Evolutionary conservation across 2,888 invertebrate genomes (phyloP).

Genomic region (Pollenia labialis): DNA sequence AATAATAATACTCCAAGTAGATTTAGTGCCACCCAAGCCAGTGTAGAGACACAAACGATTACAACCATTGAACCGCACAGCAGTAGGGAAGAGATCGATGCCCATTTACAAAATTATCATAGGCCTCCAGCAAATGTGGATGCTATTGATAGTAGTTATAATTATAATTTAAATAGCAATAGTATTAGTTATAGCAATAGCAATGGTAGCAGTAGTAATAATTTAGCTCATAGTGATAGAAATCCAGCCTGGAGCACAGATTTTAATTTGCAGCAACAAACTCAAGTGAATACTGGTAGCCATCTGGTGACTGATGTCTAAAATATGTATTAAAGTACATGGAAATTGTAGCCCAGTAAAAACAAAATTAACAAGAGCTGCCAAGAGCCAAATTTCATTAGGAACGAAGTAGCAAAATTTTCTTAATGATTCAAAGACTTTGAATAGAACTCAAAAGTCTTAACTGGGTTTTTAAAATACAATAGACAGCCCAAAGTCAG

Average conservation of each 20-base stretch:
- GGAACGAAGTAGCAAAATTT: neutral
- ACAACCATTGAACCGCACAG: conserved; percentile 66
- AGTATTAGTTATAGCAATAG: conserved; percentile 71
- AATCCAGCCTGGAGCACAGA: conserved; percentile 56
- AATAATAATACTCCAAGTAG: conserved; percentile 62
- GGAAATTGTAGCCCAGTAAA: neutral
- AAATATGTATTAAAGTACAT: conserved; percentile 11
- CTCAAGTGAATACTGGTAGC: conserved; percentile 80
- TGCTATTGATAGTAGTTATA: conserved; percentile 77
- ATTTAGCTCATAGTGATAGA: conserved; percentile 64
- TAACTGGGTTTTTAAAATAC: too few relatives aligned
- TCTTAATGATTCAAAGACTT: neutral
- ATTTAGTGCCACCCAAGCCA: conserved; percentile 68
- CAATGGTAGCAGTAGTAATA: conserved; percentile 51
- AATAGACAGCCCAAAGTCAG: too few relatives aligned
- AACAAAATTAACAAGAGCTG: conserved; percentile 39
- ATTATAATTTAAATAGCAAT: conserved; percentile 74
- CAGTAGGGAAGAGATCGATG: conserved; percentile 63
- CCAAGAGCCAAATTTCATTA: conserved; percentile 40
- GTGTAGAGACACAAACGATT: conserved; percentile 70
- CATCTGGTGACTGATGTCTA: conserved; percentile 84
- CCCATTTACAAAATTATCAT: conserved; percentile 60
- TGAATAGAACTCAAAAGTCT: too few relatives aligned
- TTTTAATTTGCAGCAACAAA: conserved; percentile 67
- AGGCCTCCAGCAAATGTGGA: conserved; percentile 62